phyloP scores from a whole-genome alignment of 2,888 invertebrate genomes.

The Luperina nickerlii region DNA sequence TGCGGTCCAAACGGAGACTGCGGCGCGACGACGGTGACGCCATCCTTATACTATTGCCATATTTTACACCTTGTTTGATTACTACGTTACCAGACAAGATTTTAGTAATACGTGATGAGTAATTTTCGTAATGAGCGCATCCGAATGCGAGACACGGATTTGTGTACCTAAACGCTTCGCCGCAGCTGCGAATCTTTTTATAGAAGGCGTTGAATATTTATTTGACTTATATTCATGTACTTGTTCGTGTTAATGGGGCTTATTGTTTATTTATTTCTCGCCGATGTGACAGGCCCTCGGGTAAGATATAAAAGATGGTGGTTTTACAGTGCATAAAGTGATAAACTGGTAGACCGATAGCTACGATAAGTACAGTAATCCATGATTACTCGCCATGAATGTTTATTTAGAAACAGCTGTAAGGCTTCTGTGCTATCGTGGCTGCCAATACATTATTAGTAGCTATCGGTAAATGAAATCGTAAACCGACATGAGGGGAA shows the following conservation, averaged over 20 bases:
- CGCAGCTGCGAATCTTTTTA: conserved; percentile 50
- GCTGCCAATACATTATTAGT: neutral
- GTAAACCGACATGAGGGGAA: neutral
- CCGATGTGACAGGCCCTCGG: conserved; percentile 26
- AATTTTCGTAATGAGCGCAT: conserved; percentile 59
- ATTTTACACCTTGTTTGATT: conserved; percentile 69
- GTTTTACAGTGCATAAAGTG: conserved; percentile 31
- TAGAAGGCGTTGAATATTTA: conserved; percentile 44
- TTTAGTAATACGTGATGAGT: conserved; percentile 60
- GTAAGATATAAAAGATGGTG: conserved; percentile 39
- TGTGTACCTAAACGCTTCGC: conserved; percentile 30
- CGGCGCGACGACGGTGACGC: conserved; percentile 58
- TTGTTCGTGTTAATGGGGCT: conserved; percentile 30
- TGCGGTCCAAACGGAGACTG: conserved; percentile 61
- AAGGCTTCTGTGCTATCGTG: conserved; percentile 31
- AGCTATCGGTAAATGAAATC: conserved; percentile 38
- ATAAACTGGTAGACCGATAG: conserved; percentile 33
- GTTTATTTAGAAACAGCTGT: conserved; percentile 45
- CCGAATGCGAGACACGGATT: conserved; percentile 55
- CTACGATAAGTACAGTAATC: conserved; percentile 43
- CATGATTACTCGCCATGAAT: conserved; percentile 26
- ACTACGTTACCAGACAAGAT: conserved; percentile 62
- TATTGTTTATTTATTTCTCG: conserved; percentile 50
- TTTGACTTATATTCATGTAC: conserved; percentile 40
- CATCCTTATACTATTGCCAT: conserved; percentile 66